Evolutionary conservation across 2,113 vertebrate genomes (phyloP).

Genomic region (Aptenodytes patagonicus): DNA sequence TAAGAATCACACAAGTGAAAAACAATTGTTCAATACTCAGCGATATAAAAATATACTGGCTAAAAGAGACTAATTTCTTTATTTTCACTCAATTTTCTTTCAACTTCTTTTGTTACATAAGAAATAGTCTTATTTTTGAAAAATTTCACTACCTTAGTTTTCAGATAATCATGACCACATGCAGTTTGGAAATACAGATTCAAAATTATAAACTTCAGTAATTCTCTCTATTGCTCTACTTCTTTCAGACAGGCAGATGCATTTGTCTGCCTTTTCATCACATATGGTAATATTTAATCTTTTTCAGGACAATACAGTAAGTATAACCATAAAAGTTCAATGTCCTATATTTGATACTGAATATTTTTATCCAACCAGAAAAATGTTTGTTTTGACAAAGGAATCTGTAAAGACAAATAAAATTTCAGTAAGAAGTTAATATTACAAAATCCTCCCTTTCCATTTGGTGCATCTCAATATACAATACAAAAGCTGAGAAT

Average conservation of each 20-base stretch:
- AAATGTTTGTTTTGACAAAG: not conserved
- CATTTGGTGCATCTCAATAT: not conserved
- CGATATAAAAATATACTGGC: not conserved
- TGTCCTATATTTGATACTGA: not conserved
- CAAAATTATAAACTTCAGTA: not conserved
- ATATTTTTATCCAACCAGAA: not conserved
- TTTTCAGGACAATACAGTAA: not conserved
- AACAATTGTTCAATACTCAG: not conserved
- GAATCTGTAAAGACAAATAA: not conserved
- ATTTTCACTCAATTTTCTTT: not conserved
- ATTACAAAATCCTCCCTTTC: not conserved
- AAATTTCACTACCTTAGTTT: not conserved
- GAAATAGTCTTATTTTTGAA: not conserved
- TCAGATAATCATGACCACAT: not conserved
- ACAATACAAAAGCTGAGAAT: not conserved
- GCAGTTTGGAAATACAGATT: not conserved
- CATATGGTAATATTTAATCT: not conserved
- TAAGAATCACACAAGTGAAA: not conserved
- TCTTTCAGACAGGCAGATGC: not conserved
- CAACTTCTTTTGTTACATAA: too few relatives aligned
- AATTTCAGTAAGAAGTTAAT: not conserved
- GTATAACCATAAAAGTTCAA: not conserved
- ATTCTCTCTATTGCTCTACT: not conserved
- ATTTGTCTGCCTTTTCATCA: not conserved
- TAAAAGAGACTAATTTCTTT: not conserved